phyloP scores from a whole-genome alignment of 2,888 invertebrate species.

The Standfussiana lucernea region DNA sequence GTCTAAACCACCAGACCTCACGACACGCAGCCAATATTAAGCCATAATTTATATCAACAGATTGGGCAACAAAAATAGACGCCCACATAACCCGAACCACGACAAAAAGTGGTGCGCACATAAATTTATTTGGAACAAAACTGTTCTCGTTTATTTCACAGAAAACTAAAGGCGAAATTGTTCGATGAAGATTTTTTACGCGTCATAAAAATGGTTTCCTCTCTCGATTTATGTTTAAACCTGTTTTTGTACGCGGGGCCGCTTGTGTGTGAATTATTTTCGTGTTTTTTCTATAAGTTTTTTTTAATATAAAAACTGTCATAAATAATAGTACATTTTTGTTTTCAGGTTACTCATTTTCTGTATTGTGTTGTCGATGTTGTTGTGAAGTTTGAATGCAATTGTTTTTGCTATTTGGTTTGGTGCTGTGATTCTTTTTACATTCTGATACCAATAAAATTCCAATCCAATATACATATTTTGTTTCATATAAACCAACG shows the following conservation, averaged over 20 bases:
- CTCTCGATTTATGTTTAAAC: slow-evolving; percentile 61
- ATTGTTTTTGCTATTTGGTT: not conserved
- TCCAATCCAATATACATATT: not conserved
- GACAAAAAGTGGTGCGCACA: slow-evolving; percentile 45
- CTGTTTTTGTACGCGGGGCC: slow-evolving; percentile 55
- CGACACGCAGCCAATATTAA: slow-evolving; percentile 10
- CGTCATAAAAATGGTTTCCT: slow-evolving; percentile 62
- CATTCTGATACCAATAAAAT: not conserved
- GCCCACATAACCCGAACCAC: slow-evolving; percentile 5
- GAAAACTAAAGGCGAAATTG: slow-evolving; percentile 62
- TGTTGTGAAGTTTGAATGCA: not conserved
- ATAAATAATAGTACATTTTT: slow-evolving; percentile 11
- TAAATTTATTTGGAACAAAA: slow-evolving; percentile 62
- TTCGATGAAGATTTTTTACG: slow-evolving; percentile 66
- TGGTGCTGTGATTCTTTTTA: not conserved
- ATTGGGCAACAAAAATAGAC: slow-evolving; percentile 39
- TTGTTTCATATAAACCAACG: not conserved
- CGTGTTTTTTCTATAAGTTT: slow-evolving; percentile 54
- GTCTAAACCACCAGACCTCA: not conserved
- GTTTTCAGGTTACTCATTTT: slow-evolving; percentile 9
- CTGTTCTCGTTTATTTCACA: slow-evolving; percentile 54
- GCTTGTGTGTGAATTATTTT: slow-evolving; percentile 51
- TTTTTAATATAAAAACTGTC: slow-evolving; percentile 28
- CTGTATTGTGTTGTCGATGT: not conserved
- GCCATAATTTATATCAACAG: slow-evolving; percentile 49